Evolutionary conservation across 2,888 invertebrate species (phyloP).

Genomic region (Rhagophthalmus giganteus): DNA sequence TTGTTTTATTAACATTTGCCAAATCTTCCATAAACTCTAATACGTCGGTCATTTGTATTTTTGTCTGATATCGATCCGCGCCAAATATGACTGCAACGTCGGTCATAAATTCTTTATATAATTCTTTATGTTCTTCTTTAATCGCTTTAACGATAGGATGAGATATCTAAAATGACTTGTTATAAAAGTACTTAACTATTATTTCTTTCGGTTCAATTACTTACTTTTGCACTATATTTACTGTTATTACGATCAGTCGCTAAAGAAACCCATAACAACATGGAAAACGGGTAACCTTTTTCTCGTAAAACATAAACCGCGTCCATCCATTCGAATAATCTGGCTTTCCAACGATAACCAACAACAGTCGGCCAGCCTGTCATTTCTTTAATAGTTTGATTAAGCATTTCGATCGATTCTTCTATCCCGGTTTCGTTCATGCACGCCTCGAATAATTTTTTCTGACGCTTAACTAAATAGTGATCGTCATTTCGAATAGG

Average conservation of each 20-base stretch:
- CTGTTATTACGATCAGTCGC: not conserved
- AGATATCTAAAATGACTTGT: not conserved
- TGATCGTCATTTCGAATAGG: conserved; percentile 55
- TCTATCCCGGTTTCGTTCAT: conserved; percentile 3
- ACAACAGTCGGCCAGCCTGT: conserved; percentile 45
- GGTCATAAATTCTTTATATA: conserved; percentile 33
- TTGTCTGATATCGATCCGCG: conserved; percentile 24
- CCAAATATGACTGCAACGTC: conserved; percentile 38
- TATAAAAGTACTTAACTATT: conserved; percentile 2
- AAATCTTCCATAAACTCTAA: conserved; percentile 37
- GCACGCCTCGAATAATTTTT: not conserved
- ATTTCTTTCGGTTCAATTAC: too few relatives aligned
- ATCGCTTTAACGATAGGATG: not conserved
- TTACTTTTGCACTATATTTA: not conserved
- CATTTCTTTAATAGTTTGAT: conserved; percentile 36
- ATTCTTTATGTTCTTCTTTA: conserved; percentile 14
- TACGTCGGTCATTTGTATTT: conserved; percentile 34
- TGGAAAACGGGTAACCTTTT: conserved; percentile 38
- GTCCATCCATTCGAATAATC: conserved; percentile 40
- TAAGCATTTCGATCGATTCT: conserved; percentile 24
- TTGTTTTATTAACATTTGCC: conserved; percentile 31
- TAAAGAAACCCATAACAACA: conserved; percentile 34
- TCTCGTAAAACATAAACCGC: conserved; percentile 38
- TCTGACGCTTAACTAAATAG: not conserved
- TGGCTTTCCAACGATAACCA: conserved; percentile 34